Conservation (phyloP, 2,888 invertebrate species). For the Zaprionus lineosus region DNA sequence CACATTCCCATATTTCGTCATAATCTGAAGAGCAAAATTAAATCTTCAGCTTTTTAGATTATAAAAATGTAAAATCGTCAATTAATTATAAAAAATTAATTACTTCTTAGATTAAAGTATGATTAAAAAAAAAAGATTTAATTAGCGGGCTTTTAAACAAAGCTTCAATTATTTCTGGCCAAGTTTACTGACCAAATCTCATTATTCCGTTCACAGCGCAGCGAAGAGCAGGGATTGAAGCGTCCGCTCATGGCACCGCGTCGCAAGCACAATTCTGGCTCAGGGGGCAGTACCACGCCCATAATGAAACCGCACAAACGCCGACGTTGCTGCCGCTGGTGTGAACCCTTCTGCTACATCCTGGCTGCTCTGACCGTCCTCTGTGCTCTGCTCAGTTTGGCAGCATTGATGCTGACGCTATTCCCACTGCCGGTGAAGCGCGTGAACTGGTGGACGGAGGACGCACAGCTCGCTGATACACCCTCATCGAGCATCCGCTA, state of each 20-base stretch:
- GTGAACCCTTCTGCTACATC: conserved; percentile 87
- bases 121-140: no score
- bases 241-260: conserved; percentile 89
- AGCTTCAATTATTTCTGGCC: no score
- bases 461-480: conserved; percentile 36
- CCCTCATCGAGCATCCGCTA: conserved; percentile 35
- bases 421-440: conserved; percentile 87
- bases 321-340: conserved; percentile 84
- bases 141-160: no score
- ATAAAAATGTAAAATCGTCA: no score
- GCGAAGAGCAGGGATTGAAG: conserved; percentile 88
- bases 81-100: no score
- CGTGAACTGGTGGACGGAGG: conserved; percentile 85
- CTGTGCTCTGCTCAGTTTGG: conserved; percentile 86
- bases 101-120: no score
- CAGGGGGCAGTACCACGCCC: conserved; percentile 82
- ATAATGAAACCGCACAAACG: conserved; percentile 83
- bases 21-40: no score
- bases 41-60: no score
- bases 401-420: conserved; percentile 86
- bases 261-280: conserved; percentile 83
- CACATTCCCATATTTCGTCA: no score
- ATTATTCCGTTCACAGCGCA: conserved; percentile 83
- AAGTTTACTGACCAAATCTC: no score
- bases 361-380: conserved; percentile 85